Conservation (phyloP, 1,140 invertebrate species). For the Trachymyrmex septentrionalis region DNA sequence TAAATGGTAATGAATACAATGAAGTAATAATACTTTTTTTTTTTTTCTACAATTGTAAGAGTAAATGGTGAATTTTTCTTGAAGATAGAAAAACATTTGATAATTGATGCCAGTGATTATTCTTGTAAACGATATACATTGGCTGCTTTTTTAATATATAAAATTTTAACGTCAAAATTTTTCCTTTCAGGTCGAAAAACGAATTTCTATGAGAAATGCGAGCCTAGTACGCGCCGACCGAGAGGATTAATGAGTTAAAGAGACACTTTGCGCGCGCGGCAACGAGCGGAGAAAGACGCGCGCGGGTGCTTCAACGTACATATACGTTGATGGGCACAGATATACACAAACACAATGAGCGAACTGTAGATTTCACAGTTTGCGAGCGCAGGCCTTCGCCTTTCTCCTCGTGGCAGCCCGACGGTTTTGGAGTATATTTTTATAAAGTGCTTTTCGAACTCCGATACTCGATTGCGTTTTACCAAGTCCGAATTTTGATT, state of each 20-base stretch:
- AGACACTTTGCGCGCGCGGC: slow-evolving; percentile 48
- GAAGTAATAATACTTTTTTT: not conserved
- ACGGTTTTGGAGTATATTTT: not conserved
- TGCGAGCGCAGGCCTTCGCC: slow-evolving; percentile 50
- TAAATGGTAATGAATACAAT: too few species aligned
- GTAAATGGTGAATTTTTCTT: not conserved
- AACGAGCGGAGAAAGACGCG: slow-evolving; percentile 52
- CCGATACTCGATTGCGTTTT: not conserved
- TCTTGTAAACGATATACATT: not conserved
- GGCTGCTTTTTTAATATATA: not conserved
- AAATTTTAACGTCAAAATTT: not conserved
- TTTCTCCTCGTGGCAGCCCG: slow-evolving; percentile 56
- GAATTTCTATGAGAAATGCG: not conserved
- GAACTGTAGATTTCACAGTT: slow-evolving; percentile 50
- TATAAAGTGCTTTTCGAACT: not conserved
- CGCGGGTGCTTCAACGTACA: not conserved
- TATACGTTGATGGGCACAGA: not conserved
- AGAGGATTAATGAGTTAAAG: slow-evolving; percentile 50
- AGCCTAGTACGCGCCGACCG: not conserved
- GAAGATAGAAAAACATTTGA: not conserved
- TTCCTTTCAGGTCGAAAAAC: not conserved
- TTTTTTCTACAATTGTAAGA: not conserved
- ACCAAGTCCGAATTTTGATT: not conserved
- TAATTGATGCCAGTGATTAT: not conserved
- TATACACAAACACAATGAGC: not conserved